Conservation (phyloP, 2,797 vertebrate species). For the Steatocranus sp. region DNA sequence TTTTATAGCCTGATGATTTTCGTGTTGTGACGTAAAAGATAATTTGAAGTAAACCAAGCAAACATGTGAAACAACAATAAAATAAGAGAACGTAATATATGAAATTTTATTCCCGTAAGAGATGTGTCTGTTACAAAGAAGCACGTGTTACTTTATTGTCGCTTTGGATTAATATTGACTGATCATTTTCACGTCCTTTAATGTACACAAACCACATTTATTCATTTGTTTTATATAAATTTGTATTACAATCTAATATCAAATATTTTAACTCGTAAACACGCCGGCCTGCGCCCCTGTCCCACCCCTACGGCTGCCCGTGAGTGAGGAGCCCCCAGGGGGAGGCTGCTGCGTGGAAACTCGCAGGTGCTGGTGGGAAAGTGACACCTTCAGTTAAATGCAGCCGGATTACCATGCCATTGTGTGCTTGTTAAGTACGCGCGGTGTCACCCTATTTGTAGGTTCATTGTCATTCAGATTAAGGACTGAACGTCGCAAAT, state of each 20-base stretch:
- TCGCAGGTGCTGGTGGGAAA: slow-evolving; percentile 61
- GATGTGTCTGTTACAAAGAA: background rate
- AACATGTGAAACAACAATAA: background rate
- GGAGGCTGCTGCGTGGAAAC: background rate
- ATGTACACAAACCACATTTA: background rate
- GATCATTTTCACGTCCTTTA: background rate
- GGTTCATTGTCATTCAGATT: slow-evolving; percentile 75
- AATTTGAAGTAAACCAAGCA: background rate
- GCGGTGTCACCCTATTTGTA: slow-evolving; percentile 75
- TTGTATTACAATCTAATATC: background rate
- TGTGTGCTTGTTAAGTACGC: slow-evolving; percentile 71
- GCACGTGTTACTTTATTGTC: background rate
- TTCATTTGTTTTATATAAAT: background rate
- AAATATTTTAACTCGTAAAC: background rate
- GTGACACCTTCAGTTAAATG: slow-evolving; percentile 71
- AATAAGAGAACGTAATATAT: background rate
- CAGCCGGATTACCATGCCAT: slow-evolving; percentile 75
- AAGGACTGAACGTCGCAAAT: slow-evolving; percentile 51
- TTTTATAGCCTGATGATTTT: background rate
- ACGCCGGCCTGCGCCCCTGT: background rate
- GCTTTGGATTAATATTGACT: background rate
- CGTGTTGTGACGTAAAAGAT: background rate
- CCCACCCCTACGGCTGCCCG: background rate
- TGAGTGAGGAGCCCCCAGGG: background rate
- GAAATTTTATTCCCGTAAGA: background rate